A percentile compares a stretch with the other conserved stretches of the same genome.
These are phyloP conservation scores for Julus scanicus DNA, from an alignment of 2,888 invertebrate genomes.

Conservation along the genomic window DNA sequence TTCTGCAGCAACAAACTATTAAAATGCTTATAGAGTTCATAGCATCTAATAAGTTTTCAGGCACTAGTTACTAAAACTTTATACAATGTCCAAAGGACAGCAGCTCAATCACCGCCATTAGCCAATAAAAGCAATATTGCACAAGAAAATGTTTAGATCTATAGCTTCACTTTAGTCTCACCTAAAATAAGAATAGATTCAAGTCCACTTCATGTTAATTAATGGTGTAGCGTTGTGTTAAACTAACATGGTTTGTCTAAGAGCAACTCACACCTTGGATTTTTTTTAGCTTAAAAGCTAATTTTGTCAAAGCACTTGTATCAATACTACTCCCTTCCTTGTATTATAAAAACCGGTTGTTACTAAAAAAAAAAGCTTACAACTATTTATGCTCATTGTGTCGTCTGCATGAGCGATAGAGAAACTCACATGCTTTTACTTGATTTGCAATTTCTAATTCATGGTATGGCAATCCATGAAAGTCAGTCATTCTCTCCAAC, in stretches of 20 bases:
- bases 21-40: background rate
- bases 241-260: background rate
- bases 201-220: too few species aligned
- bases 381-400: background rate
- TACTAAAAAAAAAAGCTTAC: background rate
- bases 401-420: background rate
- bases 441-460: background rate
- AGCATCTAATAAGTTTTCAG: background rate
- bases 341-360: background rate
- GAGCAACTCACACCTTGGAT: background rate
- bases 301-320: background rate
- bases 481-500: conserved; percentile 49
- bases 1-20: background rate
- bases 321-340: background rate
- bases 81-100: background rate
- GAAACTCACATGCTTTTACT: background rate
- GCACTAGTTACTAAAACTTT: background rate
- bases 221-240: too few species aligned
- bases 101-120: background rate
- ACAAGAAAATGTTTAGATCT: background rate
- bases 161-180: background rate
- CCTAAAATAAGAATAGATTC: background rate
- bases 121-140: conserved; percentile 41
- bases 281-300: background rate
- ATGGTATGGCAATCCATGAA: background rate